Base-by-base conservation (phyloP, 2,888 invertebrate genomes). In the Nomada fucata region DNA sequence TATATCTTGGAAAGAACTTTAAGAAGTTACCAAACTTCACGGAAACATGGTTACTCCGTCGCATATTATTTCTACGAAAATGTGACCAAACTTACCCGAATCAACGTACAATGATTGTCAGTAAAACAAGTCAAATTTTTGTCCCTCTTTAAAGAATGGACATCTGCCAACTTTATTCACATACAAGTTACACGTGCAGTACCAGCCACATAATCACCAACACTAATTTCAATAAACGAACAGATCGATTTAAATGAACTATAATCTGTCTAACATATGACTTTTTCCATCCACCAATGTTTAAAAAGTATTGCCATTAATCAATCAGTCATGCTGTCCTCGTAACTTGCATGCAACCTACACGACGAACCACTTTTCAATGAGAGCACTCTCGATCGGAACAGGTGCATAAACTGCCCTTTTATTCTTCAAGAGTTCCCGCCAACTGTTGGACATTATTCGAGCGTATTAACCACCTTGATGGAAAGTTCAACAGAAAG, bases 341-440 rank as follows among this genome's bases (percentile, higher is more conserved):
- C 15, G 10, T 55, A 26, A 3, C 36, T 42, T 15, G n/a, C 44
- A 29, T 15, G 13, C 42, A 61, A 44, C 23, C 15, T 20, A 44
- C 50, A 42, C 47, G 26, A 67, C 36, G 79, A 72, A 61, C n/a
- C n/a, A 44, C 57, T 65, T 67, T 50, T 60, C 61, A 80, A 61
- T 67, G 72, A 20, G 15, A 64, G 69, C 57, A 69, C 47, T 60
- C 61, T 44, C 69, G 44, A 44, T 64, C 36, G 15, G 44, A 4
- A 67, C 50, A 1, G 52, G 29, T 42, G 4, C 18, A 20, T 13
- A 18, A 47, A 20, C 57, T 11, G 18, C 26, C 52, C 65, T 79
- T 80, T 72, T 72, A 79, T 70, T 79, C 52, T 72, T 72, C n/a
- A 52, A 63, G 64, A 60, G 15, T 72, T 83, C 79, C 50, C 64